Percentiles rank a stretch among this genome's conserved stretches.
These are phyloP conservation scores for Chaenogobius annularis DNA, from an alignment of 2,113 vertebrate species.

Conservation along the genomic window DNA sequence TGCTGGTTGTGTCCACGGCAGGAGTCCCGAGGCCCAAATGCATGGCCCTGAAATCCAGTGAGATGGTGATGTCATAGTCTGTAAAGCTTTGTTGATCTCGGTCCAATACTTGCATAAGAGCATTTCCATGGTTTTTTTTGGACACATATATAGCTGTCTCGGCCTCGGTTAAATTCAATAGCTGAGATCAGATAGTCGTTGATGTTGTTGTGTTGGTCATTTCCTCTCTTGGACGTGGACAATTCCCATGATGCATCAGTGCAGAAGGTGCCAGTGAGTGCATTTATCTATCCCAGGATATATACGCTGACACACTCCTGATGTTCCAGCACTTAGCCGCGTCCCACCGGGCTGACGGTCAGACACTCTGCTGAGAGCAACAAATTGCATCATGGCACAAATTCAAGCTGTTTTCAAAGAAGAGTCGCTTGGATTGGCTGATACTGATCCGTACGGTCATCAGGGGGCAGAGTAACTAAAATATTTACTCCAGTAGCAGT, in stretches of 20 bases:
- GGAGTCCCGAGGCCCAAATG: no score
- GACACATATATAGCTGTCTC: no score
- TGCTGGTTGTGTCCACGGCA: no score
- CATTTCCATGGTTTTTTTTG: background rate
- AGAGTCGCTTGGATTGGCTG: background rate
- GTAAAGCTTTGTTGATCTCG: no score
- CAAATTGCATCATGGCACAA: no score
- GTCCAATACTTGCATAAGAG: no score
- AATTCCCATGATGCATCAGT: slow-evolving; percentile 42
- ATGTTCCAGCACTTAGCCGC: slow-evolving; percentile 41
- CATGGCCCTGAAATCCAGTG: no score
- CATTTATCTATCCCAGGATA: slow-evolving; percentile 35
- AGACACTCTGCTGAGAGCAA: slow-evolving; percentile 14
- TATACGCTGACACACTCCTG: slow-evolving; percentile 33
- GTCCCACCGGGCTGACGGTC: slow-evolving; percentile 25
- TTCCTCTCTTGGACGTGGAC: slow-evolving; percentile 12
- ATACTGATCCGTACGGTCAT: background rate
- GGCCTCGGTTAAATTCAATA: background rate
- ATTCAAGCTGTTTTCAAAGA: no score
- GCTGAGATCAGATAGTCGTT: slow-evolving; percentile 3
- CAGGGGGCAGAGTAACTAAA: background rate
- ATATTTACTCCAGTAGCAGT: background rate
- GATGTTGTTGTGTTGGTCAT: slow-evolving; percentile 20
- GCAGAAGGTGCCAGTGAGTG: slow-evolving; percentile 40
- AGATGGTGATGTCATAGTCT: no score